Percentiles rank a stretch among this genome's conserved stretches.
These are phyloP conservation scores for Falco peregrinus DNA, from an alignment of 2,797 vertebrate genomes.

Conservation along the genomic window DNA sequence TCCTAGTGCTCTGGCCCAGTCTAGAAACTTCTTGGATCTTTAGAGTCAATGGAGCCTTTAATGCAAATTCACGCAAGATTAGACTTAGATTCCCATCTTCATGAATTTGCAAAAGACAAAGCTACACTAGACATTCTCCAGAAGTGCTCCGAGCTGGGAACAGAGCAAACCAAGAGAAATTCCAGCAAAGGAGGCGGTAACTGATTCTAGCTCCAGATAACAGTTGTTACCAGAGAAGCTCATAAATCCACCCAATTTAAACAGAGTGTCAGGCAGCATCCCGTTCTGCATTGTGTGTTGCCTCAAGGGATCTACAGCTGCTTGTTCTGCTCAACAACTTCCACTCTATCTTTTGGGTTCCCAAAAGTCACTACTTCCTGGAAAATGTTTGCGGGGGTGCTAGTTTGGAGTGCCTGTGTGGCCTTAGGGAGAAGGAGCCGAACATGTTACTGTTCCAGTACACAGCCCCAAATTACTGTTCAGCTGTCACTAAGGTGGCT, in stretches of 20 bases:
- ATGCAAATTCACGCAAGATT: not conserved
- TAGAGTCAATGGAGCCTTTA: not conserved
- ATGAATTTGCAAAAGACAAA: not conserved
- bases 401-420: not conserved
- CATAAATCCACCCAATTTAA: conserved; percentile 69
- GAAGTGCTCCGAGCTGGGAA: conserved; percentile 42
- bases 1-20: not conserved
- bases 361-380: conserved; percentile 42
- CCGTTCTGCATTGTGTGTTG: not conserved
- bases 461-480: not conserved
- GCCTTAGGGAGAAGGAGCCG: not conserved
- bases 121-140: not conserved
- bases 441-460: not conserved
- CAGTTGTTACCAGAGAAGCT: conserved; percentile 47
- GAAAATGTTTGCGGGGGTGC: not conserved
- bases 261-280: conserved; percentile 63
- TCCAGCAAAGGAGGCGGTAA: not conserved
- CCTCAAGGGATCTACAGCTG: conserved; percentile 34
- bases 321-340: conserved; percentile 13
- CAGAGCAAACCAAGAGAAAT: conserved; percentile 41
- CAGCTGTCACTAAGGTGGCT: not conserved
- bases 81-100: not conserved
- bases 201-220: conserved; percentile 64
- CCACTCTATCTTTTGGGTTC: conserved; percentile 24
- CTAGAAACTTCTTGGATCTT: not conserved